A percentile compares a stretch with the other conserved stretches of the same genome.
Conservation (phyloP, 2,888 invertebrate genomes). For the Drosophila maculinotata region DNA sequence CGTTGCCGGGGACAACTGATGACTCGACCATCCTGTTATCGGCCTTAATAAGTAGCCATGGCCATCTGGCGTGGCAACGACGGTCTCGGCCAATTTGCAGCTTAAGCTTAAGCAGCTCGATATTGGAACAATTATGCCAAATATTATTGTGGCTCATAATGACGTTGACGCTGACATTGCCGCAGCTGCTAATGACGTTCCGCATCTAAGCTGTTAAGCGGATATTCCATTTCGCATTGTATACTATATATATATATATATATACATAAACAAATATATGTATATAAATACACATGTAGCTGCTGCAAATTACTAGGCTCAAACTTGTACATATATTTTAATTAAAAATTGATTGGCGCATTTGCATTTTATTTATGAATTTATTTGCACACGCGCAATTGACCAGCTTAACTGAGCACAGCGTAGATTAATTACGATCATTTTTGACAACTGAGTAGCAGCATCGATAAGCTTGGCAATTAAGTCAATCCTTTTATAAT, state of each 20-base stretch:
- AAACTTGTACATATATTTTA: constrained; percentile 53
- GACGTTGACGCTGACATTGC: constrained; percentile 38
- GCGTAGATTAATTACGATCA: constrained; percentile 42
- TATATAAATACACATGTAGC: constrained; percentile 7
- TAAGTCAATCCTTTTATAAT: constrained; percentile 3
- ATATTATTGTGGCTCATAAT: constrained; percentile 62
- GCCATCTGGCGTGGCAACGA: constrained; percentile 48
- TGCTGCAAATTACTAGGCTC: constrained; percentile 52
- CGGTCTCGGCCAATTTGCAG: constrained; percentile 63
- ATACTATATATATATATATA: constrained; percentile 14
- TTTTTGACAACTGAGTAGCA: constrained; percentile 21
- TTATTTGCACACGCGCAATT: constrained; percentile 38
- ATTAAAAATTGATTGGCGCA: constrained; percentile 72
- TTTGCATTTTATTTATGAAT: constrained; percentile 74
- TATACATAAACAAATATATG: constrained; percentile 3
- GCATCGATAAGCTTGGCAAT: constrained; percentile 35
- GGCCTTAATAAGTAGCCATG: constrained; percentile 48
- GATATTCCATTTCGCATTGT: constrained; percentile 52
- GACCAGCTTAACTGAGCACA: constrained; percentile 39
- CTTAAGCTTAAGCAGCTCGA: constrained; percentile 58
- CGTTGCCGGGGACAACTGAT: constrained; percentile 19
- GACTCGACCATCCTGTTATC: constrained; percentile 33
- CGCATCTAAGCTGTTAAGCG: constrained; percentile 62
- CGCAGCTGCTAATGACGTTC: constrained; percentile 74
- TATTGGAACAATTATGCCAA: constrained; percentile 71